Percentiles rank a stretch among this genome's conserved stretches.
phyloP scores from a whole-genome alignment of 2,888 invertebrate species.

The Alcis repandata region DNA sequence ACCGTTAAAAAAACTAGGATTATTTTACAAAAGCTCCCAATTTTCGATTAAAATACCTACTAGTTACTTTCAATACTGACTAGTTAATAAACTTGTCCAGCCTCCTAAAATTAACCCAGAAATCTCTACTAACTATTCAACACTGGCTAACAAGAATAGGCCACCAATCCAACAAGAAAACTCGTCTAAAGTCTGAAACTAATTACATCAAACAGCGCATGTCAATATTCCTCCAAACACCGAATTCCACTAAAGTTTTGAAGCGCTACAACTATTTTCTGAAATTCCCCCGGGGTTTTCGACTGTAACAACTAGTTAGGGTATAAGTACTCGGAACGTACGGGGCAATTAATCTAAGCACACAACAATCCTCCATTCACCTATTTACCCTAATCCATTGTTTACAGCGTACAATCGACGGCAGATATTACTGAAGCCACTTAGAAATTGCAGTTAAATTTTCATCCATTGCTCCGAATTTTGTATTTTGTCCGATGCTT shows the following conservation, averaged over 20 bases:
- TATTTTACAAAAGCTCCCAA: too few relatives aligned
- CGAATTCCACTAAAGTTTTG: constrained; percentile 11
- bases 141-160: too few relatives aligned
- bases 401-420: constrained; percentile 24
- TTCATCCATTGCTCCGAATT: too few relatives aligned
- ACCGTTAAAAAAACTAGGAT: too few relatives aligned
- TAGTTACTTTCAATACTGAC: too few relatives aligned
- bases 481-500: too few relatives aligned
- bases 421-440: neutral
- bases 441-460: neutral
- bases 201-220: neutral
- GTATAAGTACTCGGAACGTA: constrained; percentile 18
- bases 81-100: too few relatives aligned
- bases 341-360: constrained; percentile 31
- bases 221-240: neutral
- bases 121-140: too few relatives aligned
- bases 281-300: neutral
- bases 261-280: constrained; percentile 2
- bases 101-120: too few relatives aligned
- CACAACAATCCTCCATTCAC: constrained; percentile 27
- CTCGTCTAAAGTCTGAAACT: too few relatives aligned
- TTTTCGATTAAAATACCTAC: too few relatives aligned
- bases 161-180: too few relatives aligned
- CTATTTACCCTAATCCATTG: constrained; percentile 36
- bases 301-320: constrained; percentile 6